Base-by-base conservation (phyloP, 2,113 vertebrate species). In the Gavialis gangeticus region DNA sequence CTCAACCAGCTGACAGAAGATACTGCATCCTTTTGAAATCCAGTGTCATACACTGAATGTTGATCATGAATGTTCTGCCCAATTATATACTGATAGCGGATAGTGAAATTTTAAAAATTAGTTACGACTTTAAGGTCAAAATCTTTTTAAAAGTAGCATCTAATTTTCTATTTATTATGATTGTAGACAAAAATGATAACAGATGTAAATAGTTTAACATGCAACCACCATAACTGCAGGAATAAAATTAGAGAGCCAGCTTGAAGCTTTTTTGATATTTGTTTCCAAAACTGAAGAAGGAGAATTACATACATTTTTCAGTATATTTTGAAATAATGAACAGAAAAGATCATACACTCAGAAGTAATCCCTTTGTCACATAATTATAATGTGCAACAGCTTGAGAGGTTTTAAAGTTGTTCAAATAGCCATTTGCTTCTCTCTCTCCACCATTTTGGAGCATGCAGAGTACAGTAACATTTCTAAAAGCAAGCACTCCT, bases 301-400 rank as follows among this genome's bases (percentile, higher is more conserved):
- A 46, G 25, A 46, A 73, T 34, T 30, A 28, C 46, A 12, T n/a
- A 25, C 46, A 19, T 27, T 59, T 46, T 71, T 73, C 16, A 55
- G 25, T 58, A n/a, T n/a, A 15, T n/a, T 81, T 62, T 82, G 30
- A 27, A 73, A 71, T 34, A 34, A 71, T 73, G 71, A 73, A 12
- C 25, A 60, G 57, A 37, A 73, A 84, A 30, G 2, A 13, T 46
- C 17, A 14, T 54, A 60, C 16, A 59, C 30, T 6, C 27, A 34
- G 24, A 34, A 58, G 10, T 55, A 22, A 73, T 46, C 37, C 34
- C 60, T 63, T 80, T 37, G 17, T 28, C 22, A 7, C 37, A 71
- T 59, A 83, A 28, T 27, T 63, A 59, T 46, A 54, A 12, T 21
- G 13, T 10, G 25, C 10, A 6, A 7, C 55, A 1, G 0, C 10